These are phyloP conservation scores for Dicerorhinus sumatrensis DNA, from an alignment of 2,113 vertebrate genomes.

Conservation along the genomic window DNA sequence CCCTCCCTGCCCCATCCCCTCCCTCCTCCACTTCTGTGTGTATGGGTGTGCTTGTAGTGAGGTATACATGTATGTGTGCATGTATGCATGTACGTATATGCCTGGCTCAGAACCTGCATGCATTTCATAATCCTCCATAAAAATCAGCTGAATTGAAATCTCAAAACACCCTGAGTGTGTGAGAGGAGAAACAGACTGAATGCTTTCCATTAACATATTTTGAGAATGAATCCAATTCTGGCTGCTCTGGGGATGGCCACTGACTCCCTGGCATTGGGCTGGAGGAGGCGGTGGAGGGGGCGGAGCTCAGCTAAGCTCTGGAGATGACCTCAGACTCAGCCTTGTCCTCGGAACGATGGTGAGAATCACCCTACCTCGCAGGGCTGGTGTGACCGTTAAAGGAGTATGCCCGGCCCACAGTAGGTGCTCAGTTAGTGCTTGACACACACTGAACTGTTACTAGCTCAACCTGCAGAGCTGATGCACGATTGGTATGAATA, in stretches of 20 bases:
- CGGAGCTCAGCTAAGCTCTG: neutral
- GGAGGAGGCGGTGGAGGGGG: neutral
- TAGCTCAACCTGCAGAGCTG: fast-evolving
- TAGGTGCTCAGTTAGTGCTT: fast-evolving
- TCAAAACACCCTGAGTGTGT: neutral
- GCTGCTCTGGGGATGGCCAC: neutral
- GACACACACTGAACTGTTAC: fast-evolving
- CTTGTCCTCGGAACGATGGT: fast-evolving
- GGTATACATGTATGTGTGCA: fast-evolving
- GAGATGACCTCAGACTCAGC: neutral
- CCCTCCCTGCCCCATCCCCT: neutral
- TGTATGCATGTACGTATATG: fast-evolving
- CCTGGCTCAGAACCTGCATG: neutral
- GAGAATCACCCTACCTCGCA: fast-evolving
- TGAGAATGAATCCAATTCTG: neutral
- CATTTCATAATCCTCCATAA: neutral
- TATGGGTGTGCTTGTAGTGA: neutral
- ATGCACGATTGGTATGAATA: fast-evolving
- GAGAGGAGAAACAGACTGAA: neutral
- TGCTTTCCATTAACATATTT: too few relatives aligned
- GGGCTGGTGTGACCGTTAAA: neutral
- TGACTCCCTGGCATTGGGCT: fast-evolving
- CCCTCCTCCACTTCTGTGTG: neutral
- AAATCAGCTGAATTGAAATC: neutral
- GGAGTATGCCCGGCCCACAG: neutral